phyloP scores from a whole-genome alignment of 1,140 invertebrate genomes.

The Brachionus sp. region DNA sequence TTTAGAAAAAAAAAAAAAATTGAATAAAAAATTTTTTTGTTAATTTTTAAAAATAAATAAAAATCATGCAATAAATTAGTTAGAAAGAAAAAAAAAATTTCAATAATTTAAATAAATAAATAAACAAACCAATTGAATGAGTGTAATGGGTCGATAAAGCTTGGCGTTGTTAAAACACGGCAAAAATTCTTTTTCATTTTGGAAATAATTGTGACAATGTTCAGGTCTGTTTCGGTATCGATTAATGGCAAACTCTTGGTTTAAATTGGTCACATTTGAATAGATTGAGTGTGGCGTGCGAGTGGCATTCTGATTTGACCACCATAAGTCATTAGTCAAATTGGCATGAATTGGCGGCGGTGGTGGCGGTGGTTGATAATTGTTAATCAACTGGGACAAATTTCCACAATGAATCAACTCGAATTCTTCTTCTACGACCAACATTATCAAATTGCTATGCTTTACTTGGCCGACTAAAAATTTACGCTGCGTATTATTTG shows the following conservation, averaged over 20 bases:
- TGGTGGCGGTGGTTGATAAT: background rate
- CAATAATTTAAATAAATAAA: background rate
- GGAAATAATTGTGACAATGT: slow-evolving; percentile 25
- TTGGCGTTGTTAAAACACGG: background rate
- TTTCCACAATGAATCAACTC: slow-evolving; percentile 32
- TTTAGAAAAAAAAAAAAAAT: background rate
- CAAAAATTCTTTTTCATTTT: slow-evolving; percentile 33
- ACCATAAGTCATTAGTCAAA: background rate
- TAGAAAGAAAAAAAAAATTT: background rate
- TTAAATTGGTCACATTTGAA: background rate
- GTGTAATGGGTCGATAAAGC: background rate
- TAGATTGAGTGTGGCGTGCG: background rate
- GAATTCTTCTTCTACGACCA: slow-evolving; percentile 35
- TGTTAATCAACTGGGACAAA: background rate
- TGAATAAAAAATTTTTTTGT: background rate
- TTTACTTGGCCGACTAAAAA: slow-evolving; percentile 2
- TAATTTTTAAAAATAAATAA: background rate
- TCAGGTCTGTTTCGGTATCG: slow-evolving; percentile 32
- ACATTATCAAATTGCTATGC: slow-evolving; percentile 40
- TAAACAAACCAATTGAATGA: background rate
- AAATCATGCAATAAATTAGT: background rate
- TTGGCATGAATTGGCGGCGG: background rate
- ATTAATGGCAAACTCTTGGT: background rate
- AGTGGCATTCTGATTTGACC: background rate
- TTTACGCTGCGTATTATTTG: background rate